These are phyloP conservation scores for Cygnus atratus DNA, from an alignment of 2,113 vertebrate genomes.

Conservation along the genomic window DNA sequence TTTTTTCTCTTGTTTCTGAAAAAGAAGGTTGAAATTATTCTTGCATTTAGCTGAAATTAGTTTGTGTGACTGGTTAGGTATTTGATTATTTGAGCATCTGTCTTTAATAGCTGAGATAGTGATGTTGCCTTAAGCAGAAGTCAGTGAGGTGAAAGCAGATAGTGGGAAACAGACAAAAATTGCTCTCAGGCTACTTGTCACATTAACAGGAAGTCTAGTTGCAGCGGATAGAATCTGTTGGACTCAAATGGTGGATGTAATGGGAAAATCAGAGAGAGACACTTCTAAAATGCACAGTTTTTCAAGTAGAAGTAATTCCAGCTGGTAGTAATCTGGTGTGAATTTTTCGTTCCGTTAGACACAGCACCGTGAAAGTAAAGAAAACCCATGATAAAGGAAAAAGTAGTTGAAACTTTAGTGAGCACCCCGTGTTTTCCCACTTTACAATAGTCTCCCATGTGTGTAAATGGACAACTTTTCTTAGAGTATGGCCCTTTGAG, in stretches of 20 bases:
- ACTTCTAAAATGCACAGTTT: not conserved
- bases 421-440: not conserved
- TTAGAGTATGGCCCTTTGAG: not conserved
- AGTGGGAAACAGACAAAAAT: not conserved
- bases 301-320: not conserved
- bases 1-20: conserved; percentile 32
- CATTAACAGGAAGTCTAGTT: not conserved
- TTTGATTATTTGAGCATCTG: conserved; percentile 36
- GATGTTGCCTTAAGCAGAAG: conserved; percentile 23
- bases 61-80: conserved; percentile 5
- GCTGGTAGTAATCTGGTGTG: not conserved
- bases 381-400: not conserved
- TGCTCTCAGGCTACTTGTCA: not conserved
- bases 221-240: not conserved
- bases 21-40: not conserved
- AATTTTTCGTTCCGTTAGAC: not conserved
- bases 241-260: not conserved
- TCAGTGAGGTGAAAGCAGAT: conserved; percentile 6
- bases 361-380: not conserved
- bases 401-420: not conserved
- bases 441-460: not conserved
- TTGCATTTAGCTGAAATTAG: conserved; percentile 20
- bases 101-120: conserved; percentile 3
- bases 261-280: not conserved
- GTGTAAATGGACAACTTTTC: not conserved